Base-by-base conservation (phyloP, 2,888 invertebrate species). In the Folsomia candida region DNA sequence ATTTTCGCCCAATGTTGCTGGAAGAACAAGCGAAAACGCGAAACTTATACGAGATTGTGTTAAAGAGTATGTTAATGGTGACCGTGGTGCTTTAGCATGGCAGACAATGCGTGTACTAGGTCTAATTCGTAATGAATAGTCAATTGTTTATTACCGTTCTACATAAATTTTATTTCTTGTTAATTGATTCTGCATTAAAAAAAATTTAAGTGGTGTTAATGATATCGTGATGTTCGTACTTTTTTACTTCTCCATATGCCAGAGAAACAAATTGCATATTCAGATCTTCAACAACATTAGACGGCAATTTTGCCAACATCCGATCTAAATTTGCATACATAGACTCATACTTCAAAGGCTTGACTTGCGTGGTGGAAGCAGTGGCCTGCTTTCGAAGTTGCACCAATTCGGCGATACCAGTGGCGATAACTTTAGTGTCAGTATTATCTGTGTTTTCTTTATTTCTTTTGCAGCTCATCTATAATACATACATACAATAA, bases 51-150 rank as follows among this genome's bases (percentile, higher is more conserved):
- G 63, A 2, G 24, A 69, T n/a, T 26, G 63, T 25, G 22, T 69
- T 2, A 62, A 67, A 29, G 11, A 29, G 1, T 69, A 69, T 54
- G 24, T 72, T 24, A 66, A 54, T 24, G 60, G 60, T n/a, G 29
- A 24, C 3, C 57, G 26, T 14, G 72, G 72, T 14, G 20, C n/a
- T 1, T 14, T 69, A 11, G 1, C 1, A 0, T 72, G 69, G 69
- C 72, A 72, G 63, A 22, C n/a, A n/a, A n/a, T n/a, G n/a, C n/a
- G n/a, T n/a, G n/a, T n/a, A n/a, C n/a, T n/a, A n/a, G n/a, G n/a
- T n/a, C n/a, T n/a, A n/a, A n/a, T n/a, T n/a, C n/a, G n/a, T n/a
- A n/a, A n/a, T n/a, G n/a, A n/a, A n/a, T n/a, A n/a, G n/a, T n/a
- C n/a, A n/a, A n/a, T n/a, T n/a, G n/a, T n/a, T n/a, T n/a, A n/a